Percentiles rank a stretch among this genome's conserved stretches.
Evolutionary conservation across 2,797 vertebrate species (phyloP).

Genomic region (Sebastes iracundus): DNA sequence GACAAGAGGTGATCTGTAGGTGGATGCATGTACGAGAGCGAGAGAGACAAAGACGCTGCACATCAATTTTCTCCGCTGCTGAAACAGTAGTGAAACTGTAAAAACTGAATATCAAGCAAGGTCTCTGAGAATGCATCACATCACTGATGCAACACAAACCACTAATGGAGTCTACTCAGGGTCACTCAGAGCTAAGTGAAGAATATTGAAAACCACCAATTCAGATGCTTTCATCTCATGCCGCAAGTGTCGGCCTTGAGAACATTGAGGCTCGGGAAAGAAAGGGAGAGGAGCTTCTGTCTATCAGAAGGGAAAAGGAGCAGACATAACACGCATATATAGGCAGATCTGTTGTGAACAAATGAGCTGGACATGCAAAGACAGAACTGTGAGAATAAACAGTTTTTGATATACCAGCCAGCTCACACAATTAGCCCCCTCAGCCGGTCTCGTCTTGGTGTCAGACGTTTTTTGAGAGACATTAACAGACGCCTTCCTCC

Average conservation of each 20-base stretch:
- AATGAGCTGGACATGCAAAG: neutral
- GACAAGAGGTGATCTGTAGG: neutral
- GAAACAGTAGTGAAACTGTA: neutral
- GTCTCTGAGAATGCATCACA: slow-evolving; percentile 15
- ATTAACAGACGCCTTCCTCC: slow-evolving; percentile 23
- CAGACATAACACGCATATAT: neutral
- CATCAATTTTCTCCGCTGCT: neutral
- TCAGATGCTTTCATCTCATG: slow-evolving; percentile 45
- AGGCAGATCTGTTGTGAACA: neutral
- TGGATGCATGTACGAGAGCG: neutral
- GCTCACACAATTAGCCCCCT: neutral
- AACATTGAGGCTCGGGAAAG: slow-evolving; percentile 2
- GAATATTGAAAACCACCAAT: slow-evolving; percentile 37
- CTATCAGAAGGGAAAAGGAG: neutral
- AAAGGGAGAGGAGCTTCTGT: neutral
- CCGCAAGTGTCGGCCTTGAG: slow-evolving; percentile 28
- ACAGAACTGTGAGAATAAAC: neutral
- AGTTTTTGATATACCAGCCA: neutral
- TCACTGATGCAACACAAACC: slow-evolving; percentile 32
- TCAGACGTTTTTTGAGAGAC: slow-evolving; percentile 8
- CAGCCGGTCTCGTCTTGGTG: slow-evolving; percentile 9
- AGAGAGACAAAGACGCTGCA: neutral
- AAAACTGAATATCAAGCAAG: slow-evolving; percentile 13
- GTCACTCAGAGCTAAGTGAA: slow-evolving; percentile 30
- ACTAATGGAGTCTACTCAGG: slow-evolving; percentile 49